Base-by-base conservation (phyloP, 2,113 vertebrate species). In the Alligator mississippiensis region DNA sequence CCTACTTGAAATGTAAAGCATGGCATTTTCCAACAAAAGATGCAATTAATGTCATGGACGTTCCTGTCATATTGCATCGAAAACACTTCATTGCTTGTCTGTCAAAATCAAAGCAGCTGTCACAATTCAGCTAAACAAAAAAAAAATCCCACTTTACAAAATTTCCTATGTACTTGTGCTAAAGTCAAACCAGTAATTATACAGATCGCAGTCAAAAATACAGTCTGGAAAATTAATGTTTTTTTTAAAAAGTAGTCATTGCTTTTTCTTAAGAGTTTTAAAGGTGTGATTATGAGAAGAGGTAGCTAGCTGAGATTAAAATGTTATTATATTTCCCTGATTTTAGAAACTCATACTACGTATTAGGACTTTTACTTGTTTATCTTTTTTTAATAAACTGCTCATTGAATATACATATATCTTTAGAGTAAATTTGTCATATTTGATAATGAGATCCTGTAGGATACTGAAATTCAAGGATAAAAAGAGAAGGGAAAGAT, bases 51-150 rank as follows among this genome's bases (percentile, higher is more conserved):
- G 91, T 97, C 96, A 57, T 87, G 88, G 89, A 89, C 18, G 13
- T 78, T 81, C 85, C 96, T 97, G 97, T 97, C 96, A 97, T 66
- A 89, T 81, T 92, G 80, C 94, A 94, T 94, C 0, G 3, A 92
- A 96, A 97, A 98, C 82, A 90, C 94, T 97, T 97, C 25, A 27
- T 72, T 96, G 87, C 96, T 97, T 98, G 98, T 98, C 98, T 96
- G 91, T 99, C 98, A 99, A 98, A 98, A 96, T 95, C 97, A 94
- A 90, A 97, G 88, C 94, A 97, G 95, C 98, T 99, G 98, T 98
- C 98, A 99, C 96, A 98, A 98, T 97, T 98, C 96, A 98, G 98
- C 96, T 98, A 94, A 93, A 93, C 72, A 90, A 93, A 96, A 96
- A 96, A 87, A 79, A 82, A 92, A 92, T 74, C 16, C 66, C 93